Evolutionary conservation across 2,113 vertebrate species (phyloP).

Genomic region (Bungarus multicinctus): DNA sequence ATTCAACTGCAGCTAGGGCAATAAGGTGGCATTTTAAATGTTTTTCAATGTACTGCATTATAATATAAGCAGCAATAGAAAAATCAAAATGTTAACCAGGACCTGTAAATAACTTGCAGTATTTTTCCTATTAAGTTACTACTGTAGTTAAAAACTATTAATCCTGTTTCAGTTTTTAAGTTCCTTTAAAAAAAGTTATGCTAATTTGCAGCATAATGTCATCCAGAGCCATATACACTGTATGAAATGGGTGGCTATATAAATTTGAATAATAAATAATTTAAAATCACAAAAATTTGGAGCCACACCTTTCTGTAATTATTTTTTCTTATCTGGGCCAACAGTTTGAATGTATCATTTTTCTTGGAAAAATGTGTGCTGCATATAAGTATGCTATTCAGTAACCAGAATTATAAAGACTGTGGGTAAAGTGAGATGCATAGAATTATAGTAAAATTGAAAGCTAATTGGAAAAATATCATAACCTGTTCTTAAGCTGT

Average conservation of each 20-base stretch:
- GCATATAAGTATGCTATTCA: not conserved
- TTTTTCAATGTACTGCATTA: not conserved
- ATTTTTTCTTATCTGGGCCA: not conserved
- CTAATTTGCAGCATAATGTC: not conserved
- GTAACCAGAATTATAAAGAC: not conserved
- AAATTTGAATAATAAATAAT: not conserved
- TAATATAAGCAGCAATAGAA: not conserved
- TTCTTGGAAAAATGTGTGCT: not conserved
- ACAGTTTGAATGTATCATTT: not conserved
- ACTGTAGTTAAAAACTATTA: not conserved
- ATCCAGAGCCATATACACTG: not conserved
- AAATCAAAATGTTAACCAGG: not conserved
- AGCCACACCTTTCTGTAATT: not conserved
- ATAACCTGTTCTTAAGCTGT: not conserved
- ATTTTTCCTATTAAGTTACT: not conserved
- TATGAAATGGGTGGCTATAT: not conserved
- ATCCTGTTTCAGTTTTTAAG: not conserved
- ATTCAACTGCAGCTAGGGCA: not conserved
- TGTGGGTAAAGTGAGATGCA: not conserved
- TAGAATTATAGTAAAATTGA: not conserved
- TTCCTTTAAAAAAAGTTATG: not conserved
- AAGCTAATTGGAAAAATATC: not conserved
- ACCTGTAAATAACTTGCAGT: not conserved
- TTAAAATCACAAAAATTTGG: not conserved
- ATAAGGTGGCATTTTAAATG: not conserved